Percentiles rank a stretch among this genome's conserved stretches.
These are phyloP conservation scores for Ophonus ardosiacus DNA, from an alignment of 2,888 invertebrate genomes.

Conservation along the genomic window DNA sequence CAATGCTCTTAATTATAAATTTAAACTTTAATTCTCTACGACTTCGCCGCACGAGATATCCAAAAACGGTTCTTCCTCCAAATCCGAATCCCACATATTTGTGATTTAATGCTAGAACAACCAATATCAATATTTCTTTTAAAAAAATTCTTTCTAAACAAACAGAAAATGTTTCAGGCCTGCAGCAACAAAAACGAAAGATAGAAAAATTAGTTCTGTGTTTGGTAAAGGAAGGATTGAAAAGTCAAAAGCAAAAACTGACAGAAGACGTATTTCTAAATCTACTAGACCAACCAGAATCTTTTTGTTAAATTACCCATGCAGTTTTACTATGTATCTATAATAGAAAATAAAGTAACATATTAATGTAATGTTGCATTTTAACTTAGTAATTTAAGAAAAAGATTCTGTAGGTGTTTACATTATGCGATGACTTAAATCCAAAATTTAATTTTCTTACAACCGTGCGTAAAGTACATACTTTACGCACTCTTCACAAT, in stretches of 20 bases:
- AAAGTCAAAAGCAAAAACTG: background rate
- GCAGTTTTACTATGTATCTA: background rate
- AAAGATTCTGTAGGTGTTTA: background rate
- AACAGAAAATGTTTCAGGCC: background rate
- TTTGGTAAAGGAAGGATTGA: background rate
- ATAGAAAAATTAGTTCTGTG: background rate
- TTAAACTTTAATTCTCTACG: too few species aligned
- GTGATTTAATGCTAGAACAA: constrained; percentile 7
- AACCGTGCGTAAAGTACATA: too few species aligned
- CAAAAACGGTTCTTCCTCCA: too few species aligned
- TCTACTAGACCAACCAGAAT: background rate
- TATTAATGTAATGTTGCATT: background rate
- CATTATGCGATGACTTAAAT: too few species aligned
- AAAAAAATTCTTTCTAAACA: background rate
- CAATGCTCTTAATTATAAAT: too few species aligned
- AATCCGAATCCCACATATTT: constrained; percentile 40
- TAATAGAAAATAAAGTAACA: background rate
- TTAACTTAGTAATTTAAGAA: background rate
- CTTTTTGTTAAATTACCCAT: background rate
- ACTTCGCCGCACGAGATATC: too few species aligned
- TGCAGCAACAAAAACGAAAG: background rate
- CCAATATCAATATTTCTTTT: too few species aligned
- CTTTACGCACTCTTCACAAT: too few species aligned
- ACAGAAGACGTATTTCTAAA: background rate
- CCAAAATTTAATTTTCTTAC: too few species aligned